Evolutionary conservation across 2,113 vertebrate genomes (phyloP), one percentile per base, ranked within the genome.

Genomic region (Rhinopomastus cyanomelas): DNA sequence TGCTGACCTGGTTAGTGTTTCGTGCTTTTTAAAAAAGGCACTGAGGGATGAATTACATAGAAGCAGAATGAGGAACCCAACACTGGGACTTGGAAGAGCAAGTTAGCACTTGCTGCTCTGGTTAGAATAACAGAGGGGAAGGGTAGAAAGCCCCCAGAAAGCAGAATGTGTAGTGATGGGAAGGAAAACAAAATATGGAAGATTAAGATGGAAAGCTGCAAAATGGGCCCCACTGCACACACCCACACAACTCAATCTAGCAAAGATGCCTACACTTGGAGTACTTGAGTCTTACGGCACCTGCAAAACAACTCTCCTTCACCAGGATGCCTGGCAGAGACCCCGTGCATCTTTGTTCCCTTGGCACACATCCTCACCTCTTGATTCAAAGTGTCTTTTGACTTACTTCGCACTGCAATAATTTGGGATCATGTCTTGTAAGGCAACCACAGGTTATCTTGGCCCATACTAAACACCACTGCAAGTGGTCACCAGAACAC

Each of bases 1-100:
- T 81, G 91, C 93, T 94, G 95, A 93, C 89, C 87, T 94, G 95
- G 89, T 93, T 93, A 80, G 36, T 46, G 72, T 69, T 89, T 85
- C 74, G 68, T 92, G 80, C 37, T 87, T 89, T 91, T 51, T 34
- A 83, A 64, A 94, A 90, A n/a, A n/a, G n/a, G 66, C 68, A 73
- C 42, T 22, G 32, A 25, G 18, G 34, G 62, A 84, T 73, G 85
- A 95, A 89, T 88, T 80, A 64, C 17, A 90, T 9, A 37, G 76
- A 80, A 82, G 60, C 44, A 90, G 82, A 83, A 86, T 4, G 26
- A 87, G 52, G 65, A 79, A 93, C 79, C 59, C 59, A 72, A 7
- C 71, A 85, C 19, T 9, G 6, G 49, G 23, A 25, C 36, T 66
- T 84, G 53, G 53, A 75, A 76, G 25, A 84, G 46, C 26, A 81